phyloP scores from a whole-genome alignment of 2,113 vertebrate species.

The Lagopus leucura region DNA sequence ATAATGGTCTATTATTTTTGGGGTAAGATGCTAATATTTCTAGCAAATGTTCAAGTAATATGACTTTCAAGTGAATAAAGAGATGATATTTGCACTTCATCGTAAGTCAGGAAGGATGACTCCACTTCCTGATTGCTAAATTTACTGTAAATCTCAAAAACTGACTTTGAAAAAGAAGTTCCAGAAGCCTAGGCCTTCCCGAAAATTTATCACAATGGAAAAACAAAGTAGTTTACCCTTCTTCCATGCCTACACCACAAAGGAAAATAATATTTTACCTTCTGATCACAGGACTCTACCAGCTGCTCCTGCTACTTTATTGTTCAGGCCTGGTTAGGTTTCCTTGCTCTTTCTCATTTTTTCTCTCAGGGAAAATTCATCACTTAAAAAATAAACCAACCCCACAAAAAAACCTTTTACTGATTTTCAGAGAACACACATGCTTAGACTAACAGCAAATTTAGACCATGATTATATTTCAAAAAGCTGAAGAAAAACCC shows the following conservation, averaged over 20 bases:
- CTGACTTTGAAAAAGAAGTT: constrained; percentile 18
- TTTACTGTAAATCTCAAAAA: constrained; percentile 32
- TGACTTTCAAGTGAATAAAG: constrained; percentile 22
- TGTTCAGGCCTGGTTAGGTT: constrained; percentile 8
- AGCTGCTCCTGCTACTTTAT: background rate
- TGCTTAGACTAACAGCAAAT: background rate
- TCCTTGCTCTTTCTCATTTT: background rate
- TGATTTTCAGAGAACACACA: background rate
- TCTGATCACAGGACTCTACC: background rate
- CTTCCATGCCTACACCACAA: background rate
- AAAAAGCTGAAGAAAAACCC: background rate
- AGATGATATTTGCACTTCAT: constrained; percentile 62
- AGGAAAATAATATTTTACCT: constrained; percentile 50
- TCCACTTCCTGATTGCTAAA: constrained; percentile 41
- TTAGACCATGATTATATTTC: background rate
- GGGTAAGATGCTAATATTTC: constrained; percentile 7
- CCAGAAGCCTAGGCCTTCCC: constrained; percentile 19
- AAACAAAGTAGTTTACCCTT: constrained; percentile 20
- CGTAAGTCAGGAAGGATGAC: constrained; percentile 56
- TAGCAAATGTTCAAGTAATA: constrained; percentile 30
- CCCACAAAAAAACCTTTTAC: background rate
- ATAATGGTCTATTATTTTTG: background rate
- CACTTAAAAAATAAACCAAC: background rate
- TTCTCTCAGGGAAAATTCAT: background rate
- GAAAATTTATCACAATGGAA: constrained; percentile 45